phyloP scores from a whole-genome alignment of 2,113 vertebrate genomes.

The Sakesphorus luctuosus region DNA sequence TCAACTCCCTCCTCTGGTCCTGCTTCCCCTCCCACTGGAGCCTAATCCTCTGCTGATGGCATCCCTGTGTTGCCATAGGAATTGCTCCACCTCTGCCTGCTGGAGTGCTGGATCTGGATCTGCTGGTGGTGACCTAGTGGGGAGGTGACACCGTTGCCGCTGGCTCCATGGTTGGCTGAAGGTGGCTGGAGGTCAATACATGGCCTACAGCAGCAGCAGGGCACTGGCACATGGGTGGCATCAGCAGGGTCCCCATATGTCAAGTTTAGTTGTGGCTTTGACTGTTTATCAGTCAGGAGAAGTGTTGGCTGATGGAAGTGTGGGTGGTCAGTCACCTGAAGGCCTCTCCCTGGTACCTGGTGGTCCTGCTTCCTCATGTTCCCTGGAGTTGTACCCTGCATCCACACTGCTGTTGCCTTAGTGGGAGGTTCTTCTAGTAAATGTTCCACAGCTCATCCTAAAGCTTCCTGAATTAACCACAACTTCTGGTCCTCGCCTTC shows the following conservation, averaged over 20 bases:
- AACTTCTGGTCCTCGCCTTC: not conserved
- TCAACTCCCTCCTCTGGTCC: not conserved
- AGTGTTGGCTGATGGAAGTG: not conserved
- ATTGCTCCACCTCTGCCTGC: not conserved
- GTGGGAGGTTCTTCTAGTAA: not conserved
- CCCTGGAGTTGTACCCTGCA: not conserved
- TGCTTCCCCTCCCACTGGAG: not conserved
- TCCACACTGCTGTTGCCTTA: accelerated
- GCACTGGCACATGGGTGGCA: accelerated
- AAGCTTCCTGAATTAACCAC: not conserved
- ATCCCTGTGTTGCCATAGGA: conserved; percentile 6
- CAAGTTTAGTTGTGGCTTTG: accelerated
- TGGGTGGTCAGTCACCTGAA: not conserved
- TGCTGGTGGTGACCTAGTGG: accelerated
- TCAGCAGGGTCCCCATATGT: accelerated
- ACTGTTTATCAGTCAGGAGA: not conserved
- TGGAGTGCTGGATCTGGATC: not conserved
- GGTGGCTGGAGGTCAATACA: not conserved
- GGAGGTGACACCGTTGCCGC: not conserved
- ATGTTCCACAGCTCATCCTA: not conserved
- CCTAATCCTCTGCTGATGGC: conserved; percentile 24
- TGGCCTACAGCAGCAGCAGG: not conserved
- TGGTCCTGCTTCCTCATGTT: not conserved
- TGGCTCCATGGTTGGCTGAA: accelerated
- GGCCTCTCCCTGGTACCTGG: not conserved